Conservation (phyloP, 2,888 invertebrate genomes). For the Chorisops tibialis region DNA sequence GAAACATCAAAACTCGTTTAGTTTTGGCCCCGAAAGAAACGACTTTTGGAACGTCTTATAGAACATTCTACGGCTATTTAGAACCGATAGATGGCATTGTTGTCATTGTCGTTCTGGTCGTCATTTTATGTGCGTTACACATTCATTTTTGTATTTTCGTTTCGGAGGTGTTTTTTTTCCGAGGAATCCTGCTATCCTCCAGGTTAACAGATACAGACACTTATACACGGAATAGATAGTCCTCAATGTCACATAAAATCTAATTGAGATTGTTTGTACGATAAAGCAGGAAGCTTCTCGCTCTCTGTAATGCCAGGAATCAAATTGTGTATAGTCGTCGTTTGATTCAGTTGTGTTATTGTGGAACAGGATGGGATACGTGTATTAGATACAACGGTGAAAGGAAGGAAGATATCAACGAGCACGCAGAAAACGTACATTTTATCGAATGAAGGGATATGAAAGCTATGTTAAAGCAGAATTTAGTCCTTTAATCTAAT, state of each 20-base stretch:
- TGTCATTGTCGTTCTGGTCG: neutral
- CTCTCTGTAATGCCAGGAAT: no score
- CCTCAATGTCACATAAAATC: conserved; percentile 24
- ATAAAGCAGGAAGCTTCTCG: conserved; percentile 10
- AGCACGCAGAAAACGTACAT: no score
- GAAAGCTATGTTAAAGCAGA: neutral
- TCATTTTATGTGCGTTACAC: conserved; percentile 14
- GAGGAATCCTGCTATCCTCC: no score
- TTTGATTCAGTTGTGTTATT: neutral
- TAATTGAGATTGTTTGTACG: conserved; percentile 24
- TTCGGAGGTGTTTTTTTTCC: neutral
- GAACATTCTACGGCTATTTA: neutral
- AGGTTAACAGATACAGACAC: neutral
- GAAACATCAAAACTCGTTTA: conserved; percentile 1
- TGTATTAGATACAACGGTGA: neutral
- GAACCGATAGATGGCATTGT: neutral
- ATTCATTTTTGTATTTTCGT: neutral
- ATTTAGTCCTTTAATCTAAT: conserved; percentile 5
- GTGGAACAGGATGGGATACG: neutral
- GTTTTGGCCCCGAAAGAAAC: no score
- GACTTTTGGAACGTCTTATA: no score
- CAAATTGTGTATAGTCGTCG: no score
- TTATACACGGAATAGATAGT: conserved; percentile 13
- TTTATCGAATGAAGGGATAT: neutral
- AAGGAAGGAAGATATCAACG: no score